Evolutionary conservation across 2,888 invertebrate species (phyloP).

Genomic region (Pachydiplax longipennis): DNA sequence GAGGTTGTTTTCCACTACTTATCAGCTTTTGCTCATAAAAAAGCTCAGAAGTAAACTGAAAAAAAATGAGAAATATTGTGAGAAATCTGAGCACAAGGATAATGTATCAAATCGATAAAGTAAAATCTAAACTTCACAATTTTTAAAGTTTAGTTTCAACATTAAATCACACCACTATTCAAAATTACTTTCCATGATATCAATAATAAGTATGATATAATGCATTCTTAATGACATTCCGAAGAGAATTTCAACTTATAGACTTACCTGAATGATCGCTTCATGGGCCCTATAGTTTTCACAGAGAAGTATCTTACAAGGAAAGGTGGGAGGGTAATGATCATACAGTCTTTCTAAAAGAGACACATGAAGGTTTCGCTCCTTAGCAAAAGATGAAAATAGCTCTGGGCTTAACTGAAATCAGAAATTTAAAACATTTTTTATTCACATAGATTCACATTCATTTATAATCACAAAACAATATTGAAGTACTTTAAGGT

Average conservation of each 20-base stretch:
- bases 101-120: no score
- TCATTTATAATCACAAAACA: neutral
- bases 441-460: no score
- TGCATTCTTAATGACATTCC: no score
- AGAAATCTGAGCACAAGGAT: neutral
- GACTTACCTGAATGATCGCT: slow-evolving; percentile 71
- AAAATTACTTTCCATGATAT: no score
- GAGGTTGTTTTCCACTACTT: slow-evolving; percentile 74
- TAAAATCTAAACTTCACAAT: neutral
- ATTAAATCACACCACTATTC: no score
- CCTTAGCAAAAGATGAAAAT: slow-evolving; percentile 76
- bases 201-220: no score
- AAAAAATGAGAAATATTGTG: slow-evolving; percentile 14
- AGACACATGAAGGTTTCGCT: slow-evolving; percentile 75
- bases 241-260: no score
- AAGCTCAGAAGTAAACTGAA: slow-evolving; percentile 75
- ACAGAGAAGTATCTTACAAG: slow-evolving; percentile 80
- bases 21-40: slow-evolving; percentile 81
- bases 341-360: slow-evolving; percentile 80
- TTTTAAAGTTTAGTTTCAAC: no score
- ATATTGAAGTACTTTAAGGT: no score
- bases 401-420: slow-evolving; percentile 79
- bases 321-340: slow-evolving; percentile 74
- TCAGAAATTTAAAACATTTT: slow-evolving; percentile 46
- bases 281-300: slow-evolving; percentile 86